Evolutionary conservation across 2,888 invertebrate species (phyloP), one percentile per base, ranked within the genome.

Genomic region (Thera obeliscata): DNA sequence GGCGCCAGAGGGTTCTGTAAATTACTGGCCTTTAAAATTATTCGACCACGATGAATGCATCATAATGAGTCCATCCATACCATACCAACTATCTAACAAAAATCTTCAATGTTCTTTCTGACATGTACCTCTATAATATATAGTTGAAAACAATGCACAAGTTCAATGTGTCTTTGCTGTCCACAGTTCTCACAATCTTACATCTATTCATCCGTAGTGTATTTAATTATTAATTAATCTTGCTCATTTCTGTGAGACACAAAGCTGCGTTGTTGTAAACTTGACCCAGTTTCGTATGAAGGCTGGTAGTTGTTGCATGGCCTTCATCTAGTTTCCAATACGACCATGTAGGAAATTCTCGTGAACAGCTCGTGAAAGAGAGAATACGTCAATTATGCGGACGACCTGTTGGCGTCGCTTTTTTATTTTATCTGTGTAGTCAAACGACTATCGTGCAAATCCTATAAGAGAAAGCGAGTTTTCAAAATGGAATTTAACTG

Each of bases 271-370:
- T 72, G 71, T 68, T 74, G 67, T 78, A 82, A 84, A 84, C 84
- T 84, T 85, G 84, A 84, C 84, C 83, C 66, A 82, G 74, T 78
- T 84, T 68, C 61, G 56, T 71, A 69, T 74, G 72, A 75, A 79
- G 77, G 80, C 76, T 81, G 71, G 75, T 74, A 74, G 80, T 72
- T 78, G 73, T 67, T 74, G 75, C 75, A 74, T 74, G 81, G 80
- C 83, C 81, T 83, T 80, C 78, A 81, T 81, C 76, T 78, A 80
- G 78, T 80, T 79, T 80, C 77, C 79, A 80, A 80, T 79, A 73
- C 71, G 74, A 76, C 70, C 74, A 76, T 76, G 76, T 77, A 75
- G 76, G 77, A 78, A 79, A 80, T 80, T 78, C 76, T 76, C 74
- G 72, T 65, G 48, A 61, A 68, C 57, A 64, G 64, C 64, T 67